Evolutionary conservation across 2,797 vertebrate genomes (phyloP).

Genomic region (Gobio occitaniae): DNA sequence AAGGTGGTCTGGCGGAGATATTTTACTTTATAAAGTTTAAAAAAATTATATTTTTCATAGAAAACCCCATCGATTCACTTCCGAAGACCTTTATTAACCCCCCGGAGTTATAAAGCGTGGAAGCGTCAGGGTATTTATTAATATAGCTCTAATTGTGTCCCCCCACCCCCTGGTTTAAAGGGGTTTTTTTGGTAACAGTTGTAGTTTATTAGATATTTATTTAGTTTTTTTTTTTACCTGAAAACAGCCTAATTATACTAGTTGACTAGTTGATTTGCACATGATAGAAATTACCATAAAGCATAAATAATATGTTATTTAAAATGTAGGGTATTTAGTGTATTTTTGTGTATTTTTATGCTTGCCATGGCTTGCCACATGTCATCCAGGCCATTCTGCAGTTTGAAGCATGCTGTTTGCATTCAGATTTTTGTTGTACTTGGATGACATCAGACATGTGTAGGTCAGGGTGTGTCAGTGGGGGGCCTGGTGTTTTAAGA

Average conservation of each 20-base stretch:
- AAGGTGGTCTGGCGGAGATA: too few species aligned
- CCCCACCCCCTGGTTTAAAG: too few species aligned
- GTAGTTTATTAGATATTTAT: not conserved
- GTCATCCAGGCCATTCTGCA: not conserved
- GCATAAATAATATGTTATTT: too few species aligned
- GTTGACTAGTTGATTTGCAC: not conserved
- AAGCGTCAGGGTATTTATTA: too few species aligned
- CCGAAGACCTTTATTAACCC: too few species aligned
- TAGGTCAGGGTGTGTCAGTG: conserved; percentile 27
- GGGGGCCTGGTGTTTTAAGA: conserved; percentile 17
- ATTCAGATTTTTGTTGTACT: conserved; percentile 31
- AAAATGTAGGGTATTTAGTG: too few species aligned
- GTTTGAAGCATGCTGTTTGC: conserved; percentile 8
- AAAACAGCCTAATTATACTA: not conserved
- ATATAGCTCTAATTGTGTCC: too few species aligned
- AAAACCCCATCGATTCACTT: too few species aligned
- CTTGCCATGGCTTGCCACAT: not conserved
- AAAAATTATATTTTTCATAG: too few species aligned
- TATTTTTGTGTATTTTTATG: not conserved
- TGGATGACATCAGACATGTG: conserved; percentile 23
- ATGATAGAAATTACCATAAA: not conserved
- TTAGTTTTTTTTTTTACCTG: not conserved
- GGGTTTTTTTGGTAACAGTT: not conserved
- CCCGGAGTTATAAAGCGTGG: too few species aligned
- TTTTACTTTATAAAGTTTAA: too few species aligned